A percentile compares a stretch with the other conserved stretches of the same genome.
These are phyloP conservation scores for Lacerta bilineata DNA, from an alignment of 2,797 vertebrate species.

Conservation along the genomic window DNA sequence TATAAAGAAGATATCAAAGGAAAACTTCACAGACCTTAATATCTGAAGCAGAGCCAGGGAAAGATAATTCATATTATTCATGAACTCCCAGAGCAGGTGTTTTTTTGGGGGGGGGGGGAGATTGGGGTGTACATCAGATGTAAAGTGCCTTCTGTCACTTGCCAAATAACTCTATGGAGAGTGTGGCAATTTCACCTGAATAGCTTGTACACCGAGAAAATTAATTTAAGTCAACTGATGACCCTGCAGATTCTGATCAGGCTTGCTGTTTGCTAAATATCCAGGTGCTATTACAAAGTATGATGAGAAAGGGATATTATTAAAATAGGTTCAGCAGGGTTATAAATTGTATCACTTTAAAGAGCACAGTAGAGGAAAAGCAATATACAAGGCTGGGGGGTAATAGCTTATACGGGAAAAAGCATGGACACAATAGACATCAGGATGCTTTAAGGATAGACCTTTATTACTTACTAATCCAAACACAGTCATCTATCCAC, in stretches of 20 bases:
- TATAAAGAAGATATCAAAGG: constrained; percentile 34
- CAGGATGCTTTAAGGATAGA: not conserved
- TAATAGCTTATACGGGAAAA: not conserved
- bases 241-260: constrained; percentile 16
- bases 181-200: constrained; percentile 10
- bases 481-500: not conserved
- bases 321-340: constrained; percentile 10
- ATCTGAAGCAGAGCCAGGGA: constrained; percentile 22
- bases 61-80: constrained; percentile 44
- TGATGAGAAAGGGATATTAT: not conserved
- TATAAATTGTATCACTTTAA: constrained; percentile 16
- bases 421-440: not conserved
- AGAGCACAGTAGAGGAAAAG: not conserved
- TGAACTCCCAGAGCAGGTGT: constrained; percentile 31
- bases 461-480: not conserved
- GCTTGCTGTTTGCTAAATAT: constrained; percentile 19
- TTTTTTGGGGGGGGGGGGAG: not conserved
- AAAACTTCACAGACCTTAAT: constrained; percentile 21
- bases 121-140: constrained; percentile 31
- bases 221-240: constrained; percentile 32
- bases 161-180: constrained; percentile 32
- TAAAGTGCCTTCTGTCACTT: constrained; percentile 35
- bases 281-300: constrained; percentile 3
- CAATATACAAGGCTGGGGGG: not conserved
- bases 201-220: constrained; percentile 13